Conservation (phyloP, 2,113 vertebrate genomes). For the Thamnaconus septentrionalis region DNA sequence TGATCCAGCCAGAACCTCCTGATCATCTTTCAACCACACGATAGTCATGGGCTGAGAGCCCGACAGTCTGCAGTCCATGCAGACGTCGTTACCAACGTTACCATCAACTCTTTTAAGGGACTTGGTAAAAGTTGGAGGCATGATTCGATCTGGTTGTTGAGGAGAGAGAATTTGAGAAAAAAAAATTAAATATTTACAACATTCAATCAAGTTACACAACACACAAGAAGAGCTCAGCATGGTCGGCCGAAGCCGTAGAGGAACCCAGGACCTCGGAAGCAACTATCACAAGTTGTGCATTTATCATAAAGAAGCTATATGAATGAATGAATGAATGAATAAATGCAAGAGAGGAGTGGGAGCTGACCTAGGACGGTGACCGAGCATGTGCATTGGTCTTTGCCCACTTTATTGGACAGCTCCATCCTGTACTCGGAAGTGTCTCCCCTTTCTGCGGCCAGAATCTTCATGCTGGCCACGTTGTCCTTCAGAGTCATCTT, state of each 20-base stretch:
- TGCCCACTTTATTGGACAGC: conserved; percentile 92
- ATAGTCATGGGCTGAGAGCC: conserved; percentile 93
- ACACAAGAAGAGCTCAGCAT: too few relatives aligned
- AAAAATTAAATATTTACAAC: neutral
- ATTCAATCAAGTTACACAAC: neutral
- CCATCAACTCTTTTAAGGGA: conserved; percentile 88
- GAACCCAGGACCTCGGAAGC: too few relatives aligned
- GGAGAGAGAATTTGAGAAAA: conserved; percentile 57
- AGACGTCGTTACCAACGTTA: conserved; percentile 75
- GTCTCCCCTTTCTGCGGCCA: conserved; percentile 86
- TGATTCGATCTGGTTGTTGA: conserved; percentile 88
- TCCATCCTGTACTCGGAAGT: conserved; percentile 92
- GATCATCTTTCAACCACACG: conserved; percentile 92
- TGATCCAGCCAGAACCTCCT: conserved; percentile 78
- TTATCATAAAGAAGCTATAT: too few relatives aligned
- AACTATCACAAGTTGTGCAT: too few relatives aligned
- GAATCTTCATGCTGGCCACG: conserved; percentile 89
- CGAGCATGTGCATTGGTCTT: conserved; percentile 87
- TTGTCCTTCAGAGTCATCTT: conserved; percentile 94
- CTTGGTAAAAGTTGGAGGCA: conserved; percentile 93
- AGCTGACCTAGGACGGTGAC: conserved; percentile 92
- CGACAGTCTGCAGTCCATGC: conserved; percentile 90
- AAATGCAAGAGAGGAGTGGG: conserved; percentile 7
- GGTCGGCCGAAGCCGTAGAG: too few relatives aligned
- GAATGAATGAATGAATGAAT: neutral